Evolutionary conservation across 2,113 vertebrate genomes (phyloP), one percentile per base, ranked within the genome.

Genomic region (Rhea pennata): DNA sequence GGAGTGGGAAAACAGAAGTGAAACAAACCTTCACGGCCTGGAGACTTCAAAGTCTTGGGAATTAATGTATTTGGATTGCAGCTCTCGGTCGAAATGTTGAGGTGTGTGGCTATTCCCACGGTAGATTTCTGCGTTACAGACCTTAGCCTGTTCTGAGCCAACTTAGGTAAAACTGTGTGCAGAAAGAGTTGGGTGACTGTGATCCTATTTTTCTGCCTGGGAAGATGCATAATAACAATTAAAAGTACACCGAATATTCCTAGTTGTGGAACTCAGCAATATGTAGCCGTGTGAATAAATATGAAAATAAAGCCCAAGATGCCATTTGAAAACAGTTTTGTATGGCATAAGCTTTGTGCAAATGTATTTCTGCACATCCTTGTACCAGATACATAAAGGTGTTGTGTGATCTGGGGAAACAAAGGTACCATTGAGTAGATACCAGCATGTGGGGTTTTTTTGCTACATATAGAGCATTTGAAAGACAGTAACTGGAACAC

Each of bases 101-200:
- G 11, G 7, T 0, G 0, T 11, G 50, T 56, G 7, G 20, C 36
- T 23, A 2, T 56, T 74, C 40, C 61, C 29, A 1, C 6, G 20
- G 15, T 6, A 66, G 20, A 22, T 48, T 80, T 71, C 46, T 59
- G 15, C 14, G 29, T 10, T 66, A 31, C n/a, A 82, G 36, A 62
- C 7, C 6, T 61, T 14, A 58, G 24, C n/a, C 31, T 85, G 5
- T 44, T 70, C 21, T 54, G 61, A 75, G 48, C 15, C 46, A 56
- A 1, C 40, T 44, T n/a, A 50, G 12, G 22, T 12, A 77, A 61
- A 85, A 48, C 26, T 21, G 6, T 0, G 6, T 50, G 54, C 50
- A 74, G 72, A 53, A 88, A 73, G 50, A 53, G 50, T 46, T 58
- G 13, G 7, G 33, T 17, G 10, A 2, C 36, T 46, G 54, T 56